Evolutionary conservation across 2,797 vertebrate genomes (phyloP).

Genomic region (Cichlasoma orientale): DNA sequence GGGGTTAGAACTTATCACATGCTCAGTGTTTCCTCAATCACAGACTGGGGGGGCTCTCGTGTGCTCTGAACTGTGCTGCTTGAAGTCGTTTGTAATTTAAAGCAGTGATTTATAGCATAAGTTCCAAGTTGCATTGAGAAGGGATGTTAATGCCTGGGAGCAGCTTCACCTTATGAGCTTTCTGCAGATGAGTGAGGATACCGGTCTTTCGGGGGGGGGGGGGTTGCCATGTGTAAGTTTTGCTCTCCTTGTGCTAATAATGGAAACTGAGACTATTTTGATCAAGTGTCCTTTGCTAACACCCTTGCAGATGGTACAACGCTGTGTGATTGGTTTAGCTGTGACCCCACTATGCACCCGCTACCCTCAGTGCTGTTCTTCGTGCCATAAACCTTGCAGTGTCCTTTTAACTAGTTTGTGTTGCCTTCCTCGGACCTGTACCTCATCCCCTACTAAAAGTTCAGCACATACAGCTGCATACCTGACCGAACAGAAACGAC

Average conservation of each 20-base stretch:
- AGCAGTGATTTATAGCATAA: neutral
- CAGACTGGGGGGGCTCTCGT: neutral
- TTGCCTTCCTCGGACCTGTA: constrained; percentile 55
- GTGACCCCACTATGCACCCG: constrained; percentile 37
- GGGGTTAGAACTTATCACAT: neutral
- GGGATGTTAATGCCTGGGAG: constrained; percentile 1
- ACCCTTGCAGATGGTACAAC: constrained; percentile 25
- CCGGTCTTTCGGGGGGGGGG: neutral
- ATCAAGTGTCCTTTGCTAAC: constrained; percentile 62
- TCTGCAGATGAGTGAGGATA: neutral
- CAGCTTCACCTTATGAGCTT: neutral
- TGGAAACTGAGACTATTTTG: constrained; percentile 21
- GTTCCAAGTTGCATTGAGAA: neutral
- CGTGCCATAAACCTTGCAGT: constrained; percentile 77
- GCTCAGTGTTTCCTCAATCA: neutral
- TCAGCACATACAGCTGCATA: constrained; percentile 15
- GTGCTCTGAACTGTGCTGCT: constrained; percentile 8
- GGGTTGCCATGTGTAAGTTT: constrained; percentile 6
- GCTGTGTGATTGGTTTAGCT: constrained; percentile 26
- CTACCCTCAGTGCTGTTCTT: constrained; percentile 49
- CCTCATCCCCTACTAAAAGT: constrained; percentile 6
- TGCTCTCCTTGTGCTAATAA: constrained; percentile 8
- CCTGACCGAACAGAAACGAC: constrained; percentile 36
- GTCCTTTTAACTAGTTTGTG: constrained; percentile 50
- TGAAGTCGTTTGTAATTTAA: constrained; percentile 11